Evolutionary conservation across 2,113 vertebrate species (phyloP), one percentile per base, ranked within the genome.

Genomic region (Cololabis saira): DNA sequence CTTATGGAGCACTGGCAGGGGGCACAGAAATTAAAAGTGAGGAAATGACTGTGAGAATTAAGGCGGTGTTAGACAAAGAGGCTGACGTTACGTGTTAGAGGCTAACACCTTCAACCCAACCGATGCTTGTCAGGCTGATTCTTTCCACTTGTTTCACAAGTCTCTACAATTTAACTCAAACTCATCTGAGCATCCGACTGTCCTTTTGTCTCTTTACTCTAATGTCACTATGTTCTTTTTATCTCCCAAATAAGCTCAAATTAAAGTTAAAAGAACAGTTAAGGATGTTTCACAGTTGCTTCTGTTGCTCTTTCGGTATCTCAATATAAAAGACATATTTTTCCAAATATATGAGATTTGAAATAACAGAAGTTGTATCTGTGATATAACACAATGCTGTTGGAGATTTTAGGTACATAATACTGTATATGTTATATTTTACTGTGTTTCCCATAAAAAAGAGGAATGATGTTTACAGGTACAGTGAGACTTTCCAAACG

Each of bases 31-130:
- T 89, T 90, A 89, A 90, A 89, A 87, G 74, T 45, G 65, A 90
- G 92, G 91, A 94, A 94, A 89, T 88, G 65, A 89, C 54, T 81
- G 60, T 60, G 67, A 75, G 87, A 89, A 76, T 90, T 84, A 91
- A 88, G 22, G 82, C 7, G 6, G 42, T 5, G 41, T 72, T 57
- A 88, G 84, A 93, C 89, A 92, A 92, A 91, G 89, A 77, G 73
- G 42, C 56, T 76, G 81, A 90, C 84, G 58, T 24, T 57, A 61
- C 24, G 22, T 61, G 69, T 83, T 86, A 77, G 59, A 59, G 56
- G 79, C 67, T 37, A 63, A 75, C 85, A 82, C 87, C 79, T 88
- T 90, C 78, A 87, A 88, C 73, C 73, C 76, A 64, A 76, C 69
- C 42, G 78, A 84, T 71, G 79, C 83, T 82, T 91, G 90, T 92